Percentiles rank a stretch among this genome's conserved stretches.
These are phyloP conservation scores for Drosophila saltans DNA, from an alignment of 1,140 invertebrate genomes.

Conservation along the genomic window DNA sequence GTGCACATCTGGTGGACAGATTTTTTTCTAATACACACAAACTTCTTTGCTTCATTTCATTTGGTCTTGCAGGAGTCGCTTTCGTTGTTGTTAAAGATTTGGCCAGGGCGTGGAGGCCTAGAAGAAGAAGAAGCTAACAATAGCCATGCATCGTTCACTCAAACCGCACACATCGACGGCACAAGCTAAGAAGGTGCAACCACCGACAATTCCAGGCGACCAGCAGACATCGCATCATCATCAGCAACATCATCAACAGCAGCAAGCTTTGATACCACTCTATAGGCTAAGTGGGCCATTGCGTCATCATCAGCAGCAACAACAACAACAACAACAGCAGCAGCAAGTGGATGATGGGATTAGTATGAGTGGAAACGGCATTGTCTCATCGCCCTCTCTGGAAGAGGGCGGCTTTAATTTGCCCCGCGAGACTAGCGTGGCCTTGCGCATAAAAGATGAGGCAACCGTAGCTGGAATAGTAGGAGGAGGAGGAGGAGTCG, in stretches of 20 bases:
- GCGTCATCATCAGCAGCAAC: slow-evolving; percentile 63
- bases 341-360: slow-evolving; percentile 68
- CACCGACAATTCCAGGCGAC: slow-evolving; percentile 90
- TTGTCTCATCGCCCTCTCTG: slow-evolving; percentile 82
- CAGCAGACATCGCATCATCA: slow-evolving; percentile 82
- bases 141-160: slow-evolving; percentile 90
- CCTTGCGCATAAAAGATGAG: slow-evolving; percentile 77
- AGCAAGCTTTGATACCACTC: slow-evolving; percentile 85
- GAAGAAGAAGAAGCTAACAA: slow-evolving; percentile 82
- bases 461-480: slow-evolving; percentile 12
- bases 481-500: slow-evolving; percentile 7
- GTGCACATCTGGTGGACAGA: slow-evolving; percentile 71
- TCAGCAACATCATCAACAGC: slow-evolving; percentile 86
- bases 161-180: slow-evolving; percentile 87
- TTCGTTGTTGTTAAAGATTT: slow-evolving; percentile 35
- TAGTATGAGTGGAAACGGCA: slow-evolving; percentile 82
- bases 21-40: slow-evolving; percentile 52
- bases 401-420: slow-evolving; percentile 82
- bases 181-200: slow-evolving; percentile 91
- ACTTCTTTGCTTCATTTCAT: slow-evolving; percentile 19
- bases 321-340: slow-evolving; percentile 41
- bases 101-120: slow-evolving; percentile 46
- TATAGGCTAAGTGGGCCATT: slow-evolving; percentile 68
- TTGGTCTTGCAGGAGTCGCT: slow-evolving; percentile 58
- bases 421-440: slow-evolving; percentile 79